Evolutionary conservation across 2,888 invertebrate species (phyloP), one percentile per base, ranked within the genome.

Genomic region (Coenonympha glycerion): DNA sequence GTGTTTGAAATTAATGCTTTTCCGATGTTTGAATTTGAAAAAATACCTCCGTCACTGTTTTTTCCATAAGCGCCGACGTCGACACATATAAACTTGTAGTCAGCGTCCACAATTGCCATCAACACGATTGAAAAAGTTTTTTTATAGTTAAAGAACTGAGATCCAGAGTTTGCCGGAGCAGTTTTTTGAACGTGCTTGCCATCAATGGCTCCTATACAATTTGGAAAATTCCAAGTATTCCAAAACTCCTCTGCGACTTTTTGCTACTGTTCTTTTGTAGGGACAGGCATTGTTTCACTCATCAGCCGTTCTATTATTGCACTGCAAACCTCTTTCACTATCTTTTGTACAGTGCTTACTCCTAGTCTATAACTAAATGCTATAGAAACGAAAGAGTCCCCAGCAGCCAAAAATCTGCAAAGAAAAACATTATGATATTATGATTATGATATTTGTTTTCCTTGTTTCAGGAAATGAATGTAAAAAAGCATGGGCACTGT

Each of bases 401-500:
- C 61, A 40, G 56, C 58, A 31, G 58, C 59, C 34, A 45, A 45
- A 34, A 34, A 45, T 22, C 33, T 45, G 24, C 21, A 45, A 45
- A 45, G 19, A 41, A 41, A 41, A 28, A 24, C 24, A 24, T n/a
- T n/a, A n/a, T n/a, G n/a, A n/a, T n/a, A n/a, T n/a, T 24, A 24
- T 24, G 24, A 36, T 36, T 36, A 36, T 36, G 16, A 36, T 36
- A 19, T 36, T 36, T 36, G 36, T 36, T 50, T n/a, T 58, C 49
- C 44, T 52, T 53, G 50, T 56, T 61, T 46, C 59, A 45, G 55
- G 46, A 46, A 49, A 34, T 44, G 53, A 53, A 22, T 59, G 60
- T 47, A 59, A 60, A 44, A 59, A 57, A 55, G 26, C 56, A 34
- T 59, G 56, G 58, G 46, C 56, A 36, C 50, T 60, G 19, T 41